Evolutionary conservation across 2,888 invertebrate genomes (phyloP), one percentile per base, ranked within the genome.

Genomic region (Octonoba sinensis): DNA sequence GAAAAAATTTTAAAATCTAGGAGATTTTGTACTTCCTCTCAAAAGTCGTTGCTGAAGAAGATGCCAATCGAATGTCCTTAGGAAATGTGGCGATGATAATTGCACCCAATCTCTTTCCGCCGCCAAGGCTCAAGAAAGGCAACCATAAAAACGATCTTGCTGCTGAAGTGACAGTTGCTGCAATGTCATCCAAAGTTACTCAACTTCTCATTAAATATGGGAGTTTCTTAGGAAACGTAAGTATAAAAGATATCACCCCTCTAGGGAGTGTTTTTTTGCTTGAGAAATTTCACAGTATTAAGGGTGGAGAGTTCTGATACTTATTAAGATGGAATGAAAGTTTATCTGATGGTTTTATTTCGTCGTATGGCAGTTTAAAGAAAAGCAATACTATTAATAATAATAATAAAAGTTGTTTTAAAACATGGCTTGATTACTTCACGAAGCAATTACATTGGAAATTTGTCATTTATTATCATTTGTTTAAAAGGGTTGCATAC

Each of bases 51-150:
- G 91, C 92, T 64, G 91, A 93, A 86, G 88, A 89, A 79, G 90
- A 91, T 85, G 89, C 91, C 85, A 97, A 97, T 89, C 93, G 95
- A 90, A 97, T 97, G 97, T 93, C 93, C 86, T 91, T 94, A 83
- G 95, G 95, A 88, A 97, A 96, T 88, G 95, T 97, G 54, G 94
- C 96, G 47, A 96, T 96, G 92, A 96, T 97, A 86, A 94, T 96
- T 85, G 96, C 96, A 18, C 97, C 97, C n/a, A 95, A 97, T 74
- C 92, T 97, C 85, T 90, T 90, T 85, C 86, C 89, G 44, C 79
- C 79, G 36, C 86, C 86, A 24, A 74, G 82, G 36, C 64, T 77
- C 12, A 85, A 85, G 16, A 84, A 84, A 60, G 82, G 84, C 27
- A 82, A 85, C 51, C 67, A 46, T 46, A 85, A 85, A 64, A 74